These are phyloP conservation scores for Trachelus tabidus DNA, from an alignment of 2,888 invertebrate genomes.

Conservation along the genomic window DNA sequence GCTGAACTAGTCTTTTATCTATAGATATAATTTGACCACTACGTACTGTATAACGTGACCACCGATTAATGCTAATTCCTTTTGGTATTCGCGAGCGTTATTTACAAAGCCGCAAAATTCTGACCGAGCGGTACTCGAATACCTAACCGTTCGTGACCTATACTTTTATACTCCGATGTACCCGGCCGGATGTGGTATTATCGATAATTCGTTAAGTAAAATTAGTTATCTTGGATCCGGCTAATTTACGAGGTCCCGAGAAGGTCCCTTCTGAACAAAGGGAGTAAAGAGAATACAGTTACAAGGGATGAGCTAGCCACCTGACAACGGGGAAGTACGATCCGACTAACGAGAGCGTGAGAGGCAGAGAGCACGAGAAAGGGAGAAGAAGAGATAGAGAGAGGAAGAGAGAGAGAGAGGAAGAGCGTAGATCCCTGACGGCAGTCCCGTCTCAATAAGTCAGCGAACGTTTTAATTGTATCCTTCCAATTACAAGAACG, in stretches of 20 bases:
- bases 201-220: conserved; percentile 31
- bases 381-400: conserved; percentile 10
- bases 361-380: conserved; percentile 13
- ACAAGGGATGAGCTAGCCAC: background rate
- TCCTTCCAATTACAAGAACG: background rate
- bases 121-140: background rate
- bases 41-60: background rate
- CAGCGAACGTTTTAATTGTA: background rate
- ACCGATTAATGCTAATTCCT: background rate
- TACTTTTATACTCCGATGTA: background rate
- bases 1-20: background rate
- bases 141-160: background rate
- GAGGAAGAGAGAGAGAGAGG: conserved; percentile 20
- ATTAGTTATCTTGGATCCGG: conserved; percentile 40
- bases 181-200: conserved; percentile 11
- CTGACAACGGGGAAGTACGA: background rate
- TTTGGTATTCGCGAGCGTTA: background rate
- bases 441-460: background rate
- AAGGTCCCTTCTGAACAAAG: background rate
- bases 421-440: conserved; percentile 26
- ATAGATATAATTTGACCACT: background rate
- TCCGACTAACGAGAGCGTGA: conserved; percentile 17
- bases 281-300: background rate
- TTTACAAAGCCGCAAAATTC: background rate
- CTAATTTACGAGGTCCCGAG: conserved; percentile 35